phyloP scores from a whole-genome alignment of 1,140 invertebrate species.

The Homarus americanus region DNA sequence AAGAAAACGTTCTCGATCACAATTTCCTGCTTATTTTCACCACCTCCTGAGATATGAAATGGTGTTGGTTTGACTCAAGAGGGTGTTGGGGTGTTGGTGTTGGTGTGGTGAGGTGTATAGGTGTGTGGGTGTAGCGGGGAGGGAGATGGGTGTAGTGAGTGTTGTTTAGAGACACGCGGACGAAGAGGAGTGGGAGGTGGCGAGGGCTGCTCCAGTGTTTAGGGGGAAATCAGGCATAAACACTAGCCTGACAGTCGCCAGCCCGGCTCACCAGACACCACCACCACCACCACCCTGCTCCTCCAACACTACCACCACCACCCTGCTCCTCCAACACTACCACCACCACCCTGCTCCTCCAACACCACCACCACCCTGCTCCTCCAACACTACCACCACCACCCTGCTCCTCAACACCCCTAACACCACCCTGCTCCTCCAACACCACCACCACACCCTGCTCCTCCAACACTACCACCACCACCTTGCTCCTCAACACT shows the following conservation, averaged over 20 bases:
- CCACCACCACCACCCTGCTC: neutral
- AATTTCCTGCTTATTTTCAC: neutral
- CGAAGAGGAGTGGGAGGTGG: slow-evolving; percentile 29
- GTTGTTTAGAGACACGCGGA: slow-evolving; percentile 16
- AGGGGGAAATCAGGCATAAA: slow-evolving; percentile 68
- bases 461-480: neutral
- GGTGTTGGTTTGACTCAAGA: neutral
- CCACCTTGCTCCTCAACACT: neutral
- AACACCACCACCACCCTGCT: neutral
- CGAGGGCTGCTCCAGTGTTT: slow-evolving; percentile 47
- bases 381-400: neutral
- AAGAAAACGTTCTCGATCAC: too few relatives aligned
- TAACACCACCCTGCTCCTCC: too few relatives aligned
- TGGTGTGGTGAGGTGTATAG: neutral
- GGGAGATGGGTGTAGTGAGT: neutral
- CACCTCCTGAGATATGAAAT: too few relatives aligned
- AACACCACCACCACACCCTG: too few relatives aligned
- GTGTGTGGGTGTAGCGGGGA: neutral
- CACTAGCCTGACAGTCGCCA: slow-evolving; percentile 53
- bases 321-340: neutral
- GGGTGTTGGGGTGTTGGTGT: neutral
- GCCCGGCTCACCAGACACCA: slow-evolving; percentile 35
- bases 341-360: too few relatives aligned
- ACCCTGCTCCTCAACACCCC: neutral
- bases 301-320: neutral